These are phyloP conservation scores for Campopleginae sp. DNA, from an alignment of 2,888 invertebrate species.

Conservation along the genomic window DNA sequence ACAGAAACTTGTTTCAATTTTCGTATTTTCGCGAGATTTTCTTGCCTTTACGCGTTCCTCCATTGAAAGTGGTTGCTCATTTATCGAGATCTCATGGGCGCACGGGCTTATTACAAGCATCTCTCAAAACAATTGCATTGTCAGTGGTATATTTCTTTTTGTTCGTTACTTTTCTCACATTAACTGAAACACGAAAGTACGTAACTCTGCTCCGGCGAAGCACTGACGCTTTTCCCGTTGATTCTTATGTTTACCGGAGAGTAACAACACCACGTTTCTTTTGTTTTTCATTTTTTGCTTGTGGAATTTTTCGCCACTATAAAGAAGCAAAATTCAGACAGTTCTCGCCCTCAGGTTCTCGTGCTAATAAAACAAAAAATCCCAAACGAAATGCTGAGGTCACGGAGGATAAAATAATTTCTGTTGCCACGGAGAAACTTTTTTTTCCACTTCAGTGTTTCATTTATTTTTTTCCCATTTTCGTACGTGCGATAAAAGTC, in stretches of 20 bases:
- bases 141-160: conserved; percentile 20
- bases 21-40: not conserved
- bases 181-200: conserved; percentile 17
- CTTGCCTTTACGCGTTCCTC: not conserved
- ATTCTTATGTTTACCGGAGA: conserved; percentile 31
- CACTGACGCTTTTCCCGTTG: conserved; percentile 11
- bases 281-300: conserved; percentile 39
- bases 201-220: not conserved
- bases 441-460: not conserved
- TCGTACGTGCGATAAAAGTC: conserved; percentile 20
- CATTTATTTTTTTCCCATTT: not conserved
- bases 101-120: conserved; percentile 35
- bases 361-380: not conserved
- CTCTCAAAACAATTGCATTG: conserved; percentile 31
- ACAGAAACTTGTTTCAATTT: not conserved
- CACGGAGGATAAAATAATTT: conserved; percentile 16
- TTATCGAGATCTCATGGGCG: not conserved
- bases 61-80: conserved; percentile 18
- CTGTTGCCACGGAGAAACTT: not conserved
- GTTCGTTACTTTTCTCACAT: conserved; percentile 15
- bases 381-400: not conserved
- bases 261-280: conserved; percentile 19
- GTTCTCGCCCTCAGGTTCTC: conserved; percentile 1
- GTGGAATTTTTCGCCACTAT: conserved; percentile 14
- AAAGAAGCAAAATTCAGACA: conserved; percentile 23